Percentiles rank a stretch among this genome's conserved stretches.
Evolutionary conservation across 1,140 invertebrate species (phyloP).

Genomic region (Sipha flava): DNA sequence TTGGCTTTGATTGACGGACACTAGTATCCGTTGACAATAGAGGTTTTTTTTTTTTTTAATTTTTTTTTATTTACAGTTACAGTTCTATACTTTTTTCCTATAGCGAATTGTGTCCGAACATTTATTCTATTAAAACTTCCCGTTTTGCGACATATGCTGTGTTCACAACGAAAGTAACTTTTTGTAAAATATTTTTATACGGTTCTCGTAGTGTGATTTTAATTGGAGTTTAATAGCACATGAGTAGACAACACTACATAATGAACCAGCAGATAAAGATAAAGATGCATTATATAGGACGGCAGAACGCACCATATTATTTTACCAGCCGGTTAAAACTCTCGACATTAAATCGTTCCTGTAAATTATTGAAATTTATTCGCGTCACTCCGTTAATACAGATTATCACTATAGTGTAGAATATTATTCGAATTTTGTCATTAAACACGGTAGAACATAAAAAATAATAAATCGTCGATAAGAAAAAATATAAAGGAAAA

Average conservation of each 20-base stretch:
- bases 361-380: too few species aligned
- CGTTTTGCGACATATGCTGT: background rate
- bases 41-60: background rate
- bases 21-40: background rate
- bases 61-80: background rate
- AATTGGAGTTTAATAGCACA: background rate
- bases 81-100: background rate
- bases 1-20: constrained; percentile 18
- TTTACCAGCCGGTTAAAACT: too few species aligned
- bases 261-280: background rate
- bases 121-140: background rate
- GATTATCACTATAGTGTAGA: too few species aligned
- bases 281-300: too few species aligned
- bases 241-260: background rate
- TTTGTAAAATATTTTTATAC: background rate
- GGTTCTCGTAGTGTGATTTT: background rate
- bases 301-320: too few species aligned
- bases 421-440: too few species aligned
- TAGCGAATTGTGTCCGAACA: background rate
- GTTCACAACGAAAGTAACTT: background rate
- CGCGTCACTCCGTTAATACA: too few species aligned
- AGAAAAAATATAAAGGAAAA: too few species aligned
- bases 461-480: too few species aligned
- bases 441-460: too few species aligned
- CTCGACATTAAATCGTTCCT: too few species aligned